Conservation (phyloP, 2,888 invertebrate species). For the Apamea epomidion region DNA sequence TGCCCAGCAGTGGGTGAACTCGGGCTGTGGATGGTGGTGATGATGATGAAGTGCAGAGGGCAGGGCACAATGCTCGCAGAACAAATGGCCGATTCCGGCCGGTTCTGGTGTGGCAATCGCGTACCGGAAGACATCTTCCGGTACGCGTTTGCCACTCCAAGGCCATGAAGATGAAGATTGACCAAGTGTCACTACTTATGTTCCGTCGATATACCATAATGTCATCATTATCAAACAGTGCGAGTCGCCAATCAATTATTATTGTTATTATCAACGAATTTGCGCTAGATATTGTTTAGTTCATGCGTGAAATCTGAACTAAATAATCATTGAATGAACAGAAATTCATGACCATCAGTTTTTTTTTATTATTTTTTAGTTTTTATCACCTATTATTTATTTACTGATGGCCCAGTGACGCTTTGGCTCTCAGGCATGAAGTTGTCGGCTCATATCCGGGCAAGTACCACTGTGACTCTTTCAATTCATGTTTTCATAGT, state of each 20-base stretch:
- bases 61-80: not conserved
- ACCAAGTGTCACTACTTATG: not conserved
- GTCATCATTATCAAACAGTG: not conserved
- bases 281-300: not conserved
- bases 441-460: not conserved
- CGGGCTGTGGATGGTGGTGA: too few species aligned
- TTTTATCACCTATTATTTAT: not conserved
- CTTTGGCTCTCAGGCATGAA: not conserved
- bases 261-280: not conserved
- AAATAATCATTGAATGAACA: constrained; percentile 2
- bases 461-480: not conserved
- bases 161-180: not conserved
- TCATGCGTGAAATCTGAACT: constrained; percentile 14
- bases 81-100: too few species aligned
- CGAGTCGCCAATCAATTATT: not conserved
- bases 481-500: not conserved
- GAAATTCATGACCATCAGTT: not conserved
- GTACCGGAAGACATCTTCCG: not conserved
- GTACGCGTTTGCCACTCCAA: not conserved
- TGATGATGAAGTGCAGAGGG: not conserved
- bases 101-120: not conserved
- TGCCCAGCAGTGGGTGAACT: too few species aligned
- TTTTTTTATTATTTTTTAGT: not conserved
- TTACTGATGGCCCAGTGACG: not conserved
- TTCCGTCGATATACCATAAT: not conserved